phyloP scores from a whole-genome alignment of 2,888 invertebrate species.

The Melangyna quadrimaculata region DNA sequence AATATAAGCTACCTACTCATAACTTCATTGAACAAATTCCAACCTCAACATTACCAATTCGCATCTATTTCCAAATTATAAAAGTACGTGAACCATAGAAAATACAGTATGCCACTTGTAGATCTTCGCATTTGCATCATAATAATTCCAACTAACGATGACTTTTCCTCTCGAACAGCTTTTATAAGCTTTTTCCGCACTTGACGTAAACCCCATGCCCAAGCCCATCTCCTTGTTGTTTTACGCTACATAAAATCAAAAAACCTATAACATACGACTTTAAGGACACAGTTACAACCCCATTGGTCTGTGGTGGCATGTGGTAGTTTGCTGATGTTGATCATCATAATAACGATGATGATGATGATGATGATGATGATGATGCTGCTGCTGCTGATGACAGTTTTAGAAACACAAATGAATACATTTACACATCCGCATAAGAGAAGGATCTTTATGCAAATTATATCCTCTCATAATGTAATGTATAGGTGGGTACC shows the following conservation, averaged over 20 bases:
- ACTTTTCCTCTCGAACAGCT: conserved; percentile 49
- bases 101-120: neutral
- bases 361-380: too few relatives aligned
- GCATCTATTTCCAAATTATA: neutral
- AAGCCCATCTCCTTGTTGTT: neutral
- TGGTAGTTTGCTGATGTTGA: neutral
- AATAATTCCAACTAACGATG: neutral
- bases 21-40: neutral
- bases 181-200: conserved; percentile 20
- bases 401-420: conserved; percentile 23
- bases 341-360: too few relatives aligned
- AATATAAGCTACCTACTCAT: too few relatives aligned
- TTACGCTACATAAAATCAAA: conserved; percentile 47
- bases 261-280: conserved; percentile 51
- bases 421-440: conserved; percentile 67
- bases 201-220: conserved; percentile 1
- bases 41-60: neutral
- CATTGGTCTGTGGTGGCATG: neutral
- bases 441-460: conserved; percentile 62
- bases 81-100: neutral
- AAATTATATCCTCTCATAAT: conserved; percentile 42
- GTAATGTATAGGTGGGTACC: neutral
- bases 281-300: conserved; percentile 47
- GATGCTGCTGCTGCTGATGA: neutral
- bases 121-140: conserved; percentile 6